These are phyloP conservation scores for Tachyglossus aculeatus DNA, from an alignment of 2,797 vertebrate genomes.

Conservation along the genomic window DNA sequence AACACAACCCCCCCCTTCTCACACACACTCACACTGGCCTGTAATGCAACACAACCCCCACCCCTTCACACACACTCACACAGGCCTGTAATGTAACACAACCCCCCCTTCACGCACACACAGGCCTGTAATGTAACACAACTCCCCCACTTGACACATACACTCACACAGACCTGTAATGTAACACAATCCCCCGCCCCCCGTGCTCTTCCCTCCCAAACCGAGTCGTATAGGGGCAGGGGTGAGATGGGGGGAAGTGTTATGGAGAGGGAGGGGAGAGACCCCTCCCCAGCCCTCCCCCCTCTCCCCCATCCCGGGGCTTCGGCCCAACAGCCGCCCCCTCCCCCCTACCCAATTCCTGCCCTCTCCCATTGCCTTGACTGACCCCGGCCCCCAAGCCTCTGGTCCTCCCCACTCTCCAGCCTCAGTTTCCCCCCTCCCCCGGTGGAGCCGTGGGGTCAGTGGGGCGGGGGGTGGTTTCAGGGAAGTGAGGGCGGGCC, in stretches of 20 bases:
- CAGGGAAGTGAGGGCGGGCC: neutral
- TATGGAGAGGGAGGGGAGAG: neutral
- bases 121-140: too few species aligned
- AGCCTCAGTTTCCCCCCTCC: slow-evolving; percentile 37
- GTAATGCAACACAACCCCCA: neutral
- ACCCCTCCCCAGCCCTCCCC: neutral
- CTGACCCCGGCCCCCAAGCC: slow-evolving; percentile 33
- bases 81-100: neutral
- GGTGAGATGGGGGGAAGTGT: neutral
- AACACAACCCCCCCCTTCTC: neutral
- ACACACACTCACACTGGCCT: neutral
- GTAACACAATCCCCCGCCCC: neutral
- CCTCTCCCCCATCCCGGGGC: neutral
- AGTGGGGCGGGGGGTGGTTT: neutral
- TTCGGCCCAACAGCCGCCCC: neutral
- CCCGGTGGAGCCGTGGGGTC: slow-evolving; percentile 21
- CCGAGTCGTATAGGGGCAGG: too few species aligned
- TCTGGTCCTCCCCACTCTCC: slow-evolving; percentile 17
- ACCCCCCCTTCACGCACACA: neutral
- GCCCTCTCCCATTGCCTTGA: slow-evolving; percentile 41
- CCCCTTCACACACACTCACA: neutral
- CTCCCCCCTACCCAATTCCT: neutral
- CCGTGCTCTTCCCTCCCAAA: too few species aligned
- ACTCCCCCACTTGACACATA: too few species aligned
- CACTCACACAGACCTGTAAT: too few species aligned